Evolutionary conservation across 2,797 vertebrate genomes (phyloP).

Genomic region (Hydrolagus colliei): DNA sequence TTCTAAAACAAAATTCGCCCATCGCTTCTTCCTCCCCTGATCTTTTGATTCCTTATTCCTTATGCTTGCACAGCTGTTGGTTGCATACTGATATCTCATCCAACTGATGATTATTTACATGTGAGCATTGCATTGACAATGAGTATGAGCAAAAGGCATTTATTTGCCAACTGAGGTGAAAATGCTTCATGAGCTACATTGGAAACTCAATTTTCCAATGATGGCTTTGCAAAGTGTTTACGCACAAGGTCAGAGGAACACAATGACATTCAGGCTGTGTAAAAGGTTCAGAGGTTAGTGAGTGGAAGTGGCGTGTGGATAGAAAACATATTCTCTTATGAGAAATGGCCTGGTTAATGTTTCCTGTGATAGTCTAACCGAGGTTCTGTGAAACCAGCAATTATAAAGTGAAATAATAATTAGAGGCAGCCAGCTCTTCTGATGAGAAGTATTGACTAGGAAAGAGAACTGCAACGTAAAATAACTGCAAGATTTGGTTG

Average conservation of each 20-base stretch:
- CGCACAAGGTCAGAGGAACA: constrained; percentile 44
- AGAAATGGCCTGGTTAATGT: not conserved
- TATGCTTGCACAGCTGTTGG: constrained; percentile 35
- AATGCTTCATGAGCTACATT: constrained; percentile 44
- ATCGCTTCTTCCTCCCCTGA: not conserved
- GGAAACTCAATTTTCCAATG: constrained; percentile 41
- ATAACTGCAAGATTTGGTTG: no score
- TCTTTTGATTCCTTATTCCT: constrained; percentile 4
- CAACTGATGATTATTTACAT: constrained; percentile 39
- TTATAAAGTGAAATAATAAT: no score
- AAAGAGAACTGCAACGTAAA: no score
- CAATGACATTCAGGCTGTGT: constrained; percentile 38
- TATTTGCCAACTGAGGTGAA: constrained; percentile 33
- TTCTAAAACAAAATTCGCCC: no score
- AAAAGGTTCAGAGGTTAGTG: not conserved
- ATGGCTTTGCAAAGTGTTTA: no score
- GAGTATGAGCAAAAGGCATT: constrained; percentile 35
- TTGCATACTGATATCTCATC: constrained; percentile 39
- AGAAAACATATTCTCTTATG: not conserved
- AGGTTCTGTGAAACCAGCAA: not conserved
- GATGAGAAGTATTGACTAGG: no score
- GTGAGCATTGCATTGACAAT: constrained; percentile 39
- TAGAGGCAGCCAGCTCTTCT: no score
- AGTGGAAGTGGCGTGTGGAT: not conserved
- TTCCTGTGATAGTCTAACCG: not conserved